phyloP scores from a whole-genome alignment of 2,888 invertebrate species.

The Entomobrya proxima region DNA sequence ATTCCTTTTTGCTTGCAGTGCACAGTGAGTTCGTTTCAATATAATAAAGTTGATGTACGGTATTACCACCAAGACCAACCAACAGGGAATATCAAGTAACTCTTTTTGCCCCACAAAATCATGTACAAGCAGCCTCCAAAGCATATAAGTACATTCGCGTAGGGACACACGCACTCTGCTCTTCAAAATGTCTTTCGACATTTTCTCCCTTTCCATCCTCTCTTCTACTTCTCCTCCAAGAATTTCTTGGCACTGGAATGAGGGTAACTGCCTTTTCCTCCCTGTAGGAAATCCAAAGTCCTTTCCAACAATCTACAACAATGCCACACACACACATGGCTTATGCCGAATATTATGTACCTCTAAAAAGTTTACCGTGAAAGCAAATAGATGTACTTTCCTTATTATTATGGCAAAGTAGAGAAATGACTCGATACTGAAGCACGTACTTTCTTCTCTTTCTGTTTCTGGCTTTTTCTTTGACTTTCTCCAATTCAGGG shows the following conservation, averaged over 20 bases:
- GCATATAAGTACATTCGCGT: background rate
- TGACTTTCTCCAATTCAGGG: background rate
- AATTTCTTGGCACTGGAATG: slow-evolving; percentile 53
- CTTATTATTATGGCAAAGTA: background rate
- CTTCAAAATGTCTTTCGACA: slow-evolving; percentile 28
- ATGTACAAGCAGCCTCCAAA: background rate
- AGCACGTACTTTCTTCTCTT: background rate
- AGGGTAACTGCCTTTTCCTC: slow-evolving; percentile 57
- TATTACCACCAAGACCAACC: no score
- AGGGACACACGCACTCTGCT: slow-evolving; percentile 12
- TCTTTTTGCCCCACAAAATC: background rate
- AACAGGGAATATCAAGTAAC: slow-evolving; percentile 11
- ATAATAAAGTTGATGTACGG: slow-evolving; percentile 43
- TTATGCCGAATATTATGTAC: background rate
- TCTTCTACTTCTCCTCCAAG: background rate
- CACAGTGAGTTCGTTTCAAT: slow-evolving; percentile 1
- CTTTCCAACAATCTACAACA: slow-evolving; percentile 23
- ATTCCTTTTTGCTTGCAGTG: no score
- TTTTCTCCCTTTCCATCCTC: slow-evolving; percentile 4
- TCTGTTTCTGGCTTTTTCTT: slow-evolving; percentile 15
- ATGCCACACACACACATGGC: background rate
- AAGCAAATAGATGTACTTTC: background rate
- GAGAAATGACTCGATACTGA: background rate
- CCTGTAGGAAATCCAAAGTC: slow-evolving; percentile 30
- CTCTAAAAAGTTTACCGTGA: no score